Evolutionary conservation across 2,888 invertebrate species (phyloP).

Genomic region (Ditula angustiorana): DNA sequence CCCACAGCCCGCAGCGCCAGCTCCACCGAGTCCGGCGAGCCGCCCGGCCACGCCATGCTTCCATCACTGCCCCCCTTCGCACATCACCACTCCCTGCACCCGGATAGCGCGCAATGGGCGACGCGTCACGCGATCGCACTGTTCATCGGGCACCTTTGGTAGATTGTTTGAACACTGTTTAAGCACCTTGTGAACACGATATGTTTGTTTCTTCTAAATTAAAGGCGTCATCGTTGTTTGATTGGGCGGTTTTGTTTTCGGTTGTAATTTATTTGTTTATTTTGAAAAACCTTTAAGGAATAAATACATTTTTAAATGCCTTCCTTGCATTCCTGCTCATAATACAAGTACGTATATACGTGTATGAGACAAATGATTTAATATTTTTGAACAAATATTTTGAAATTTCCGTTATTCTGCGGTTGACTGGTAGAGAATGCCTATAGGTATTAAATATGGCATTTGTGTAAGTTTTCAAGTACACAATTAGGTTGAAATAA

Average conservation of each 20-base stretch:
- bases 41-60: conserved; percentile 79
- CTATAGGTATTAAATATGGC: no score
- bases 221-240: conserved; percentile 12
- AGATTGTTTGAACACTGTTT: conserved; percentile 20
- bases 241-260: not conserved
- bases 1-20: conserved; percentile 62
- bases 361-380: no score
- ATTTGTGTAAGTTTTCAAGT: no score
- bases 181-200: conserved; percentile 16
- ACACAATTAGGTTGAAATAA: no score
- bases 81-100: conserved; percentile 52
- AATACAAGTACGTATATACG: no score
- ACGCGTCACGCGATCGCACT: conserved; percentile 5
- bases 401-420: no score
- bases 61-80: conserved; percentile 28
- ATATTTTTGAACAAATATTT: no score
- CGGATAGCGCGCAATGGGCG: conserved; percentile 40
- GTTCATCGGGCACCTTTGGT: not conserved
- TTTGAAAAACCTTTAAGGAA: not conserved
- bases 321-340: no score
- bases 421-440: no score
- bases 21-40: conserved; percentile 70
- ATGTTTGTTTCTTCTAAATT: not conserved
- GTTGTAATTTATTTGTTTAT: not conserved
- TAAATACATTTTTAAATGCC: no score